phyloP scores from a whole-genome alignment of 1,140 invertebrate genomes.

The Trichonephila clavata region DNA sequence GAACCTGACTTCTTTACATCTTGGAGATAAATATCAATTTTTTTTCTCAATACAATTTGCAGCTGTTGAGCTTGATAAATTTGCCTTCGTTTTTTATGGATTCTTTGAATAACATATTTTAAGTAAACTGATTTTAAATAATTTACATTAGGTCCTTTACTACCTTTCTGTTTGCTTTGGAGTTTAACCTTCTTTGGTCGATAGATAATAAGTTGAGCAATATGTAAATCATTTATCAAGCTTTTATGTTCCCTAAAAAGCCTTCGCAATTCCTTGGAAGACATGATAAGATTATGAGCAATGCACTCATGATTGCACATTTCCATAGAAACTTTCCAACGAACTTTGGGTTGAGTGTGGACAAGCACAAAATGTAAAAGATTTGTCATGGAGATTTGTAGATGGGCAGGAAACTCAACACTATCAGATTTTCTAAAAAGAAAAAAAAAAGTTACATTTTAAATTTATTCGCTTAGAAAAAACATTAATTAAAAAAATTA shows the following conservation, averaged over 20 bases:
- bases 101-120: constrained; percentile 10
- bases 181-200: background rate
- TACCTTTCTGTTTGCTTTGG: background rate
- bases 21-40: constrained; percentile 9
- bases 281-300: constrained; percentile 68
- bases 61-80: constrained; percentile 54
- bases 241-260: constrained; percentile 38
- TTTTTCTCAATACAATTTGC: constrained; percentile 36
- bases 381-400: constrained; percentile 86
- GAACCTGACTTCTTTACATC: background rate
- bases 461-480: constrained; percentile 24
- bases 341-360: constrained; percentile 80
- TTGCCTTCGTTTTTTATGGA: constrained; percentile 52
- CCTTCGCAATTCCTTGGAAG: constrained; percentile 44
- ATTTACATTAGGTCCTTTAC: constrained; percentile 28
- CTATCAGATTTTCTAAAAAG: constrained; percentile 87
- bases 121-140: constrained; percentile 60
- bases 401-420: constrained; percentile 85
- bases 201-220: constrained; percentile 57
- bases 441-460: constrained; percentile 22
- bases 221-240: constrained; percentile 62
- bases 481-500: constrained; percentile 15
- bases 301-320: constrained; percentile 71
- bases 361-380: constrained; percentile 88
- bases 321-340: constrained; percentile 70